Evolutionary conservation across 2,888 invertebrate species (phyloP).

Genomic region (Hyppa rectilinea): DNA sequence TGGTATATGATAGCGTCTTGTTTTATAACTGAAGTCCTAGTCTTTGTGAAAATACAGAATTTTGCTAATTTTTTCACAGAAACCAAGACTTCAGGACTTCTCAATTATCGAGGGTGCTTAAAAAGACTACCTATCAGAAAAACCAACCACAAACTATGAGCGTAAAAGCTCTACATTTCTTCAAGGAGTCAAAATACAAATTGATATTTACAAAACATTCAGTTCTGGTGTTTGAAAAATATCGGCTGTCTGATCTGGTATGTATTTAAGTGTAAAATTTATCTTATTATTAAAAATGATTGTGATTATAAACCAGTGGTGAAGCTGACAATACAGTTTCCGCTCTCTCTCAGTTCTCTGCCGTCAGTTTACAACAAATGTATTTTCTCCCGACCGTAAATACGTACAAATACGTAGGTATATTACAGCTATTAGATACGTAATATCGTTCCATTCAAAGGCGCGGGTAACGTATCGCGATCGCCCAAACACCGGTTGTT

Average conservation of each 20-base stretch:
- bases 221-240: background rate
- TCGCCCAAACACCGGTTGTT: conserved; percentile 90
- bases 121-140: background rate
- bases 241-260: background rate
- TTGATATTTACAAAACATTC: background rate
- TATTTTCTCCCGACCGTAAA: conserved; percentile 47
- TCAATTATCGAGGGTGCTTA: too few relatives aligned
- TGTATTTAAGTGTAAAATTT: background rate
- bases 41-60: background rate
- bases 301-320: conserved; percentile 16
- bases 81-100: too few relatives aligned
- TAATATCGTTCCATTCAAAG: conserved; percentile 83
- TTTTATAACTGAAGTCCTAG: background rate
- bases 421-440: conserved; percentile 73
- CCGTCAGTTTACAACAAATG: conserved; percentile 19
- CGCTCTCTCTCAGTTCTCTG: conserved; percentile 10
- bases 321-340: conserved; percentile 8
- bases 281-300: background rate
- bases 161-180: background rate
- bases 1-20: background rate
- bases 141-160: background rate
- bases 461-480: conserved; percentile 78
- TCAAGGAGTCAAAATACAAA: background rate
- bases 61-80: too few relatives aligned
- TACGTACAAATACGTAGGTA: conserved; percentile 60